These are phyloP conservation scores for Ditylenchus dipsaci DNA, from an alignment of 1,140 invertebrate genomes.

Conservation along the genomic window DNA sequence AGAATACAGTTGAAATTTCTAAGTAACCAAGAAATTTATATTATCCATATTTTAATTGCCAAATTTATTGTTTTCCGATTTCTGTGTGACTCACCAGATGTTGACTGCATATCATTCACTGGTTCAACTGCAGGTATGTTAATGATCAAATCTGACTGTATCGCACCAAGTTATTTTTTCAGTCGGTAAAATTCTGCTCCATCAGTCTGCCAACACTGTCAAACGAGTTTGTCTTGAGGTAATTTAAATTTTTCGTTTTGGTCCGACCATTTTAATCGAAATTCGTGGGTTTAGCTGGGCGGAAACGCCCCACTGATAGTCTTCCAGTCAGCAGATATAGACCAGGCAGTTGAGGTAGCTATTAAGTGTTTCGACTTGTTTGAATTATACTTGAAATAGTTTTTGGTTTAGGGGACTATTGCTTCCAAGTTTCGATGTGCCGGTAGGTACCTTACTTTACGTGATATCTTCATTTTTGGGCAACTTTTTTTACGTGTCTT, in stretches of 20 bases:
- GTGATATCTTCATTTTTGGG: too few relatives aligned
- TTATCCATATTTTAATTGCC: too few relatives aligned
- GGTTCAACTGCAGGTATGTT: constrained; percentile 56
- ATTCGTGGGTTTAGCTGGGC: constrained; percentile 68
- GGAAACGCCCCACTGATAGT: constrained; percentile 98
- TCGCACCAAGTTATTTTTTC: constrained; percentile 23
- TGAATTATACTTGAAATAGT: neutral
- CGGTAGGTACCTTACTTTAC: too few relatives aligned
- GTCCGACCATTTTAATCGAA: too few relatives aligned
- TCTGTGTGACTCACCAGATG: constrained; percentile 76
- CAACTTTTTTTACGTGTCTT: too few relatives aligned
- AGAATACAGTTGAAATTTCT: constrained; percentile 75
- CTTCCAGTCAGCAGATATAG: constrained; percentile 85
- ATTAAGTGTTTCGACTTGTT: neutral
- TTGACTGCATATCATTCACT: constrained; percentile 90
- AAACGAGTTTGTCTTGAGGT: constrained; percentile 81
- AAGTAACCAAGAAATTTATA: constrained; percentile 62
- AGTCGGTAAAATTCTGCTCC: constrained; percentile 69
- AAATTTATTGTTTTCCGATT: too few relatives aligned
- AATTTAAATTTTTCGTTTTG: too few relatives aligned
- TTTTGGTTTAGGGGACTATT: constrained; percentile 69
- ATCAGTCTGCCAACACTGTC: constrained; percentile 76
- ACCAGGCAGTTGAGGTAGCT: constrained; percentile 69
- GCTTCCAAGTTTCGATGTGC: constrained; percentile 88
- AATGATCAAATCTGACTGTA: neutral